Percentiles rank a stretch among this genome's conserved stretches.
These are phyloP conservation scores for Sinocyclocheilus grahami DNA, from an alignment of 2,113 vertebrate species.

Conservation along the genomic window DNA sequence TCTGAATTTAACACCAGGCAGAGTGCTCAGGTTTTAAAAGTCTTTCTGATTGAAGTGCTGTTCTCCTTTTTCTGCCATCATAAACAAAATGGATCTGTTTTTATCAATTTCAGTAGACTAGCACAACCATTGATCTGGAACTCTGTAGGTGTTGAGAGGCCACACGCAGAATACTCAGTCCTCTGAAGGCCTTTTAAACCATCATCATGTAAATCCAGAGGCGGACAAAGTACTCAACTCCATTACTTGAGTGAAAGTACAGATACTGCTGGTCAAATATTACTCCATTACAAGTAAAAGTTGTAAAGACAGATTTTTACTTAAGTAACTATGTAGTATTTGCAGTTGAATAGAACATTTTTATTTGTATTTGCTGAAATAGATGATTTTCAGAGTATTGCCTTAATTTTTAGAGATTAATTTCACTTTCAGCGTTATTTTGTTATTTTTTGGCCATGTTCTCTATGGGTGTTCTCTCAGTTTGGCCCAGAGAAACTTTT, in stretches of 20 bases:
- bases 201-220: not conserved
- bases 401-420: not conserved
- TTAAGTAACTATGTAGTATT: too few relatives aligned
- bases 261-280: too few relatives aligned
- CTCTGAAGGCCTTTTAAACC: not conserved
- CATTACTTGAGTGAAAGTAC: too few relatives aligned
- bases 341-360: not conserved
- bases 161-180: not conserved
- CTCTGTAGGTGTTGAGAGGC: not conserved
- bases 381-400: not conserved
- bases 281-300: too few relatives aligned
- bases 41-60: constrained; percentile 5
- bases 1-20: constrained; percentile 18
- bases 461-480: not conserved
- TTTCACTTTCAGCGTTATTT: not conserved
- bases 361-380: constrained; percentile 4
- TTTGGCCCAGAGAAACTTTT: not conserved
- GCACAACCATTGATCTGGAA: not conserved
- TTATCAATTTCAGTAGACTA: not conserved
- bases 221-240: too few relatives aligned
- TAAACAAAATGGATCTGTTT: constrained; percentile 18
- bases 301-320: too few relatives aligned
- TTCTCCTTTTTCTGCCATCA: not conserved
- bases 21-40: constrained; percentile 6
- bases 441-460: not conserved